phyloP scores from a whole-genome alignment of 2,888 invertebrate genomes.

The Harpalus rufipes region DNA sequence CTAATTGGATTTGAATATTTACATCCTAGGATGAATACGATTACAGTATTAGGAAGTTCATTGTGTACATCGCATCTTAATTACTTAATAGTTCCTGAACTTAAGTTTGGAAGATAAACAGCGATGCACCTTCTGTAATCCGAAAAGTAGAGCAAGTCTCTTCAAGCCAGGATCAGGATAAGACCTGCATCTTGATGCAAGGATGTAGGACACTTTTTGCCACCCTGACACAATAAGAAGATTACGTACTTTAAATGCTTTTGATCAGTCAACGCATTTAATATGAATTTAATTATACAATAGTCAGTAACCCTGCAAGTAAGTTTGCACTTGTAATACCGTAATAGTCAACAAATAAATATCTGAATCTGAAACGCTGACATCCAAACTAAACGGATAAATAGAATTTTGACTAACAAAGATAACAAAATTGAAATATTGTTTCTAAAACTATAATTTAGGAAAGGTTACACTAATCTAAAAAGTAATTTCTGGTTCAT shows the following conservation, averaged over 20 bases:
- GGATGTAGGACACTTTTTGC: neutral
- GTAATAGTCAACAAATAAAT: too few relatives aligned
- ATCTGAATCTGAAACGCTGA: too few relatives aligned
- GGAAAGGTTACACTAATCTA: too few relatives aligned
- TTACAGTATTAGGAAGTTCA: neutral
- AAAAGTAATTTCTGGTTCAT: too few relatives aligned
- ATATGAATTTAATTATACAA: too few relatives aligned
- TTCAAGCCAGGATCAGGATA: neutral
- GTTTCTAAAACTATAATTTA: too few relatives aligned
- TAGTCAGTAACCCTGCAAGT: too few relatives aligned
- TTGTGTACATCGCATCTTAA: conserved; percentile 2
- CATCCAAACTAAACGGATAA: too few relatives aligned
- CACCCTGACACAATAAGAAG: too few relatives aligned
- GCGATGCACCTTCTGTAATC: neutral
- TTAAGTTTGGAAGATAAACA: neutral
- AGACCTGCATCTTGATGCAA: neutral
- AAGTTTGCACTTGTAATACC: too few relatives aligned
- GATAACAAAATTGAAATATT: too few relatives aligned
- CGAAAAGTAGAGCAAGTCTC: neutral
- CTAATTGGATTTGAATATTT: neutral
- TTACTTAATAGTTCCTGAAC: conserved; percentile 10
- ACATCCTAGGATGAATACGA: neutral
- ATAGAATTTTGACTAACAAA: too few relatives aligned
- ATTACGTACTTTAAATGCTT: neutral
- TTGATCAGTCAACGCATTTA: neutral